phyloP scores from a whole-genome alignment of 1,140 invertebrate genomes.

The Triops longicaudatus region DNA sequence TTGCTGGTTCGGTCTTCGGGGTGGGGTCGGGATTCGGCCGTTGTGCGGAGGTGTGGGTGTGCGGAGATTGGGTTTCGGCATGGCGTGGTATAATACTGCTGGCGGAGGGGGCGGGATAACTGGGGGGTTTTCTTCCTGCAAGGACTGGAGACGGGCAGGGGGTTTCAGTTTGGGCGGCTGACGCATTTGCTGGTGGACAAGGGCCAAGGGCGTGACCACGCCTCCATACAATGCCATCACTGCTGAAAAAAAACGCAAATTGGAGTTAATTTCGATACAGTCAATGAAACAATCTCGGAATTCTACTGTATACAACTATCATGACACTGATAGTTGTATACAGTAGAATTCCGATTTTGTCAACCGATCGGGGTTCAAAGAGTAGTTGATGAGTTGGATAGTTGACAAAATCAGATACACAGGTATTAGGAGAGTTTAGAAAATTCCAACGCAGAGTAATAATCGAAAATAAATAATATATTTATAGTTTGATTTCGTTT shows the following conservation, averaged over 20 bases:
- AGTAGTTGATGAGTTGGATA: too few relatives aligned
- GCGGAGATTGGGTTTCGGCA: slow-evolving; percentile 29
- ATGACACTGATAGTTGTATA: too few relatives aligned
- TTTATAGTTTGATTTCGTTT: too few relatives aligned
- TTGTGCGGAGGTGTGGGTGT: slow-evolving; percentile 21
- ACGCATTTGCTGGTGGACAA: slow-evolving; percentile 48
- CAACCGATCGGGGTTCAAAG: too few relatives aligned
- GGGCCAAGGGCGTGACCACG: slow-evolving; percentile 56
- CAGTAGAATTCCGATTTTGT: too few relatives aligned
- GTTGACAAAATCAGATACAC: too few relatives aligned
- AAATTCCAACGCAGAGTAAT: too few relatives aligned
- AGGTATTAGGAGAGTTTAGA: too few relatives aligned
- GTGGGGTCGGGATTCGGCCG: slow-evolving; percentile 21
- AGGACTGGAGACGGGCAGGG: slow-evolving; percentile 32
- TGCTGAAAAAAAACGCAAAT: not conserved
- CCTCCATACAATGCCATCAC: slow-evolving; percentile 48
- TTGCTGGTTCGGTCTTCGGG: not conserved
- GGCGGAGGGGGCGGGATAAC: slow-evolving; percentile 25
- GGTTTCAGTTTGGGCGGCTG: slow-evolving; percentile 40
- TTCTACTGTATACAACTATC: too few relatives aligned
- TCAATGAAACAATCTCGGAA: too few relatives aligned
- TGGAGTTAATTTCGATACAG: too few relatives aligned
- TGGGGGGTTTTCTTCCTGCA: slow-evolving; percentile 18
- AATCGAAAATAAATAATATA: too few relatives aligned
- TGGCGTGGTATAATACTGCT: slow-evolving; percentile 41